Evolutionary conservation across 2,113 vertebrate genomes (phyloP), one percentile per base, ranked within the genome.

Genomic region (Pycnonotus jocosus): DNA sequence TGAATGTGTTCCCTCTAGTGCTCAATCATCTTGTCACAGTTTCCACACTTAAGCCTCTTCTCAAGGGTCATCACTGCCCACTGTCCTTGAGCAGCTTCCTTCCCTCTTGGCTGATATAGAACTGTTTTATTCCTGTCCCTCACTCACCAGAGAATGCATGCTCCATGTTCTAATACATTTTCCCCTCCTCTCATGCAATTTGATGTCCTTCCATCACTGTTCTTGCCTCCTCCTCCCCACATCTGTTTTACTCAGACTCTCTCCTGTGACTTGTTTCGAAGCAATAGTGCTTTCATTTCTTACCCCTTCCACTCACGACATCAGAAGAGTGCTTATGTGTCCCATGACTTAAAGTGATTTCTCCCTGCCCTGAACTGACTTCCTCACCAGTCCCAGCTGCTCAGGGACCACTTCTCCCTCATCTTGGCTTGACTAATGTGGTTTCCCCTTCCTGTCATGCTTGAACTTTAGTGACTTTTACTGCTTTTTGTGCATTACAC

Each of bases 371-470:
- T 17, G 10, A 54, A 47, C 77, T 68, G 73, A 96, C 88, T 96
- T 95, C 94, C 95, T 89, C 92, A 93, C 35, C 64, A 81, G 83
- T 84, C 77, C 20, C 96, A 96, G 95, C 91, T 96, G 96, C 83
- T 79, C 37, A 40, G 69, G 61, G 51, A 92, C 89, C 70, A 95
- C 96, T 93, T 97, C 95, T 86, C 23, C 44, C 69, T 95, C 72
- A 62, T 90, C 44, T 92, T 95, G 81, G 86, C 81, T 57, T 95
- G 85, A 81, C 81, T 91, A 79, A 84, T 79, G 77, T 74, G 45
- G 85, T 94, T 95, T 95, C 64, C 19, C 35, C 76, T 97, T 95
- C 83, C 80, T 84, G 71, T 94, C 76, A 73, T 3, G 7, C 64
- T 90, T 96, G 94, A 94, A 95, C 93, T 96, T 38, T 9, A 91